phyloP scores from a whole-genome alignment of 2,888 invertebrate species.

The Andrena chrysosceles region DNA sequence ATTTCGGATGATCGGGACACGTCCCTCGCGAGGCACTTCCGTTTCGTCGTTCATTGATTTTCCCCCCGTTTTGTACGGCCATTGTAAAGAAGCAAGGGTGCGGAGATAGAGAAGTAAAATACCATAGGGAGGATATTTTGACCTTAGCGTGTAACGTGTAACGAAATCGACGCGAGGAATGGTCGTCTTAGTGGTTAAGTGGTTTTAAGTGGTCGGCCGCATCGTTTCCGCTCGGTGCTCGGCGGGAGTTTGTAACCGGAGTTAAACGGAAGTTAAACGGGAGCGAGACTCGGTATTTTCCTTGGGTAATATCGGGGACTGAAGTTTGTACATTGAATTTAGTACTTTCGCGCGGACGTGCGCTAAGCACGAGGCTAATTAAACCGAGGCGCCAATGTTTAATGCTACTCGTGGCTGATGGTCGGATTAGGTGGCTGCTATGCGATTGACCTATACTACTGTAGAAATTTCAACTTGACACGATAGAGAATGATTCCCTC shows the following conservation, averaged over 20 bases:
- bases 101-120: conserved; percentile 31
- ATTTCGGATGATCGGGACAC: not conserved
- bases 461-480: not conserved
- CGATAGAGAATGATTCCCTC: not conserved
- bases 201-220: conserved; percentile 54
- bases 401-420: not conserved
- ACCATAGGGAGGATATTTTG: conserved; percentile 57
- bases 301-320: conserved; percentile 3
- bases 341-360: conserved; percentile 7
- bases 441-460: not conserved
- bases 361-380: conserved; percentile 19
- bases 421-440: not conserved
- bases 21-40: conserved; percentile 1
- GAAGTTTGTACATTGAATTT: conserved; percentile 24
- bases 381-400: not conserved
- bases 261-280: conserved; percentile 29
- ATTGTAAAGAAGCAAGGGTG: conserved; percentile 40
- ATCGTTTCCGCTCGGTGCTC: conserved; percentile 48
- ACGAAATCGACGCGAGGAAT: conserved; percentile 47
- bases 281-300: conserved; percentile 16
- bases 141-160: conserved; percentile 56
- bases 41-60: conserved; percentile 44
- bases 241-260: conserved; percentile 20
- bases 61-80: conserved; percentile 37
- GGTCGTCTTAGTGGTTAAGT: conserved; percentile 51